Evolutionary conservation across 2,113 vertebrate genomes (phyloP), one percentile per base, ranked within the genome.

Genomic region (Mixornis gularis): DNA sequence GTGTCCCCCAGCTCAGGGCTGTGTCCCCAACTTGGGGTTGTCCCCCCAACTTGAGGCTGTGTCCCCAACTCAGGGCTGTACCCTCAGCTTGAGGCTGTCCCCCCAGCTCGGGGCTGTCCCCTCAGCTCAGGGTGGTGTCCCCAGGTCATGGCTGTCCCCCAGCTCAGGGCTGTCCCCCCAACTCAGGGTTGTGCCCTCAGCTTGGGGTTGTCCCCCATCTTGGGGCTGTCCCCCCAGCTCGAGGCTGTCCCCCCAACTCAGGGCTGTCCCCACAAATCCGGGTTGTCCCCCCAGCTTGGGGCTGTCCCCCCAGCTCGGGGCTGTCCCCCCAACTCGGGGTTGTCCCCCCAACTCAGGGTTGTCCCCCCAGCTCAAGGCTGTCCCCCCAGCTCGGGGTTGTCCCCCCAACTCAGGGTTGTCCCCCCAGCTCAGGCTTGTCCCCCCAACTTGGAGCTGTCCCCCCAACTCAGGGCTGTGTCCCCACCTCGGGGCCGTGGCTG

Each of bases 221-320:
- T 0, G 0, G 16, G 32, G 30, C 4, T 13, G 36, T 70, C 8
- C 7, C n/a, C 34, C 3, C 12, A 29, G 1, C 20, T 43, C 20
- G 1, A 3, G 29, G 13, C 27, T 41, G 19, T 12, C 12, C 25
- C 29, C 10, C 21, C 8, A 13, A 1, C 27, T 41, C 9, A 1
- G 38, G 9, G 26, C 6, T 63, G 32, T 72, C 62, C 41, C 30
- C 41, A n/a, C n/a, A n/a, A n/a, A n/a, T n/a, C n/a, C n/a, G n/a
- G n/a, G n/a, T n/a, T 36, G 36, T 36, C 36, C 36, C 36, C 36
- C 36, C 36, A 36, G 36, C 36, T 36, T 9, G 9, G 36, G 36
- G 36, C 36, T 36, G 36, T 36, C 8, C 9, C 36, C 36, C 36
- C 36, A 8, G 36, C 9, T 36, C 36, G 9, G 36, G 36, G 36